Evolutionary conservation across 2,113 vertebrate genomes (phyloP).

Genomic region (Pollimyrus isidori): DNA sequence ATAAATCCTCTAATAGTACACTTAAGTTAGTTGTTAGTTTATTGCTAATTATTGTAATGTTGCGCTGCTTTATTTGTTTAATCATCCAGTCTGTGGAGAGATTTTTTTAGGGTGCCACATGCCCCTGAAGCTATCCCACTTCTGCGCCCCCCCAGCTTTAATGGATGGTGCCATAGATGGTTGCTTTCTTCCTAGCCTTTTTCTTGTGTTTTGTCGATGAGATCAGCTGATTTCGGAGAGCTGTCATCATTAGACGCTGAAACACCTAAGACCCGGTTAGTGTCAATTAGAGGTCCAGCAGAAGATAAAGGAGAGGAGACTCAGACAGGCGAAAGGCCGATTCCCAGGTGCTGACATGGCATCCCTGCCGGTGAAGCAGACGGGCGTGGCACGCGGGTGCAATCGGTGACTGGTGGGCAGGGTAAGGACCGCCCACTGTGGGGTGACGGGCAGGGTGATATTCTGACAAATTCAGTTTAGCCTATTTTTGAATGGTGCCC

Average conservation of each 20-base stretch:
- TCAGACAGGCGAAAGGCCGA: not conserved
- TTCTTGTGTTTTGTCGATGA: not conserved
- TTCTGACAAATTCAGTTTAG: not conserved
- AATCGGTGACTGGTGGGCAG: not conserved
- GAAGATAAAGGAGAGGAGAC: not conserved
- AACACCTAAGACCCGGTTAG: not conserved
- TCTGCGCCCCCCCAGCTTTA: not conserved
- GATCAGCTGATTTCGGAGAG: not conserved
- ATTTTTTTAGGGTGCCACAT: too few relatives aligned
- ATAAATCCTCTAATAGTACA: too few relatives aligned
- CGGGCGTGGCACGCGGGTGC: not conserved
- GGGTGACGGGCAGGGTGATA: not conserved
- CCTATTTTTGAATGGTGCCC: not conserved
- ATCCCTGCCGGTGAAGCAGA: not conserved
- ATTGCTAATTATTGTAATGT: too few relatives aligned
- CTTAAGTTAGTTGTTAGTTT: too few relatives aligned
- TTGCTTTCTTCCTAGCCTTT: not conserved
- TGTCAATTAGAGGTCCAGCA: not conserved
- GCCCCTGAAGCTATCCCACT: too few relatives aligned
- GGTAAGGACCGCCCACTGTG: not conserved
- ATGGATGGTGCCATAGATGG: not conserved
- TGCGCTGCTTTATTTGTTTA: too few relatives aligned
- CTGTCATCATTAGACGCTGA: not conserved
- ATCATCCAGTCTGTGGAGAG: too few relatives aligned
- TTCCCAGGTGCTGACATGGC: not conserved